phyloP scores from a whole-genome alignment of 2,888 invertebrate genomes.

The Agriotes lineatus region DNA sequence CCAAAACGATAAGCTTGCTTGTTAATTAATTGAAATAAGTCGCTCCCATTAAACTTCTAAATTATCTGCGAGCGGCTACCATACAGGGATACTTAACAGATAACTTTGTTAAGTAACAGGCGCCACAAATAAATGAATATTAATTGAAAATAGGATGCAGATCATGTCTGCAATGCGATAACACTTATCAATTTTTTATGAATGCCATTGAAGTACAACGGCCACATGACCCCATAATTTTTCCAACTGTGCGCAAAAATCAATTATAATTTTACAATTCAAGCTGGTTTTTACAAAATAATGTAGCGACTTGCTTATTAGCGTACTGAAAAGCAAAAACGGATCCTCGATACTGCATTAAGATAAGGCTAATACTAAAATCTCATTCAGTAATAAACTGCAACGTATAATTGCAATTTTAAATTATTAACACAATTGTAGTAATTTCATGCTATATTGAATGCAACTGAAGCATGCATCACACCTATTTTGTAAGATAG shows the following conservation, averaged over 20 bases:
- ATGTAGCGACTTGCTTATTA: no score
- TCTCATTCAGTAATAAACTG: no score
- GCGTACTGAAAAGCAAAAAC: no score
- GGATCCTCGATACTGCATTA: no score
- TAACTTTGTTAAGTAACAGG: conserved; percentile 4
- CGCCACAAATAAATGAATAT: background rate
- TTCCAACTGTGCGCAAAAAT: background rate
- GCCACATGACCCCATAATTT: conserved; percentile 1
- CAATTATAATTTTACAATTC: background rate
- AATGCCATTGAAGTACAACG: conserved; percentile 8
- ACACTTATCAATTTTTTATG: background rate
- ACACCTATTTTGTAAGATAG: no score
- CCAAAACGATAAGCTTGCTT: no score
- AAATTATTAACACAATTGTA: no score
- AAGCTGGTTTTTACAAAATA: no score
- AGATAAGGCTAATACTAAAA: no score
- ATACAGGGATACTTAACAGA: background rate
- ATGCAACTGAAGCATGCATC: no score
- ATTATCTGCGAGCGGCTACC: background rate
- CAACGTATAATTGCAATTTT: no score
- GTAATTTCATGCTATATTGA: no score
- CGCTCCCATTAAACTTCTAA: background rate
- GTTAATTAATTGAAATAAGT: background rate
- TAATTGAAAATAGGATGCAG: conserved; percentile 3
- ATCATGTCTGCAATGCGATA: background rate